Base-by-base conservation (phyloP, 2,113 vertebrate species). In the Oncorhynchus keta region DNA sequence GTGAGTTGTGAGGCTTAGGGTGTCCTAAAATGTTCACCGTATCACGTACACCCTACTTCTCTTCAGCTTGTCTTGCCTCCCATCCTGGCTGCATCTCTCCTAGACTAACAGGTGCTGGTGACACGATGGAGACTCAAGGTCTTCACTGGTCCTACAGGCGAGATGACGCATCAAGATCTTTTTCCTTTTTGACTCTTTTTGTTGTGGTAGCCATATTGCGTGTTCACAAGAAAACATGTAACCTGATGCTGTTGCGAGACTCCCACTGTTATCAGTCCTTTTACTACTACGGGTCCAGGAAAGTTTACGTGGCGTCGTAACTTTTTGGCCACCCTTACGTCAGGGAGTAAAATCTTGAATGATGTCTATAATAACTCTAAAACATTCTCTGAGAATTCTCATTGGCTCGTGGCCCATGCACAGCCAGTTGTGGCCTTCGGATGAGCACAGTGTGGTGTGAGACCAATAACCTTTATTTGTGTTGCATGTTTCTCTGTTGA, bases 181-280 rank as follows among this genome's bases (percentile, higher is more conserved):
- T 28, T 55, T 32, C 81, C 75, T 84, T 80, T 83, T 90, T 8
- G 35, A 39, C 35, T 39, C 1, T 6, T 45, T 85, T 73, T 78
- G 79, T 74, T 73, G 78, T 76, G 79, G 78, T 70, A 84, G 72
- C 74, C 79, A 24, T 79, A 76, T 86, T 83, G 48, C 49, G 78
- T 64, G 64, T 79, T 76, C 84, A 83, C 85, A 83, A 81, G 84
- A 84, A 79, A 84, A 76, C 85, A 85, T 76, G 51, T 39, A 76
- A 78, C 74, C 74, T 20, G 51, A 71, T 81, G 83, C 80, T 26
- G 30, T 75, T 59, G 59, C 48, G 75, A 70, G 76, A 73, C 67
- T 62, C 71, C 62, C 77, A 70, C 68, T 61, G 82, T 39, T 69
- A 84, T 11, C 18, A 22, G 13, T 1, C 59, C 20, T 22, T 62